Percentiles rank a stretch among this genome's conserved stretches.
phyloP scores from a whole-genome alignment of 2,888 invertebrate genomes.

The Epistrophe eligans region DNA sequence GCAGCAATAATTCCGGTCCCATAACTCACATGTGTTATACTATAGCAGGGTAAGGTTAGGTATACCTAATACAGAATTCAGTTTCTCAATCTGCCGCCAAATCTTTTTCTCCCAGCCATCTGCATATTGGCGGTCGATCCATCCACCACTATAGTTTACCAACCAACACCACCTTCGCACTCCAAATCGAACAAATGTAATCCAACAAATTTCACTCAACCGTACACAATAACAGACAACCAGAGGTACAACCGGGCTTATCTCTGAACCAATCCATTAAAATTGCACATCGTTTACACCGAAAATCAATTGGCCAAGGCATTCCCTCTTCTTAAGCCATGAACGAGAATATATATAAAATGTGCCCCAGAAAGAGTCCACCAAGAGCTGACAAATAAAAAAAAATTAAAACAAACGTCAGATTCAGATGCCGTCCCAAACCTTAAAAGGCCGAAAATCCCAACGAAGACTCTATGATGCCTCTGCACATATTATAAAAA shows the following conservation, averaged over 20 bases:
- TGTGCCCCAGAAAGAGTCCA: slow-evolving; percentile 24
- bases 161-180: slow-evolving; percentile 39
- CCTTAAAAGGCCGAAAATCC: slow-evolving; percentile 62
- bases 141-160: no score
- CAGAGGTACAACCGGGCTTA: slow-evolving; percentile 78
- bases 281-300: slow-evolving; percentile 84
- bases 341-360: slow-evolving; percentile 1
- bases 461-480: slow-evolving; percentile 57
- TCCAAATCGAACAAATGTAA: slow-evolving; percentile 72
- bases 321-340: slow-evolving; percentile 76
- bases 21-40: slow-evolving; percentile 52
- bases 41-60: no score
- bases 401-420: slow-evolving; percentile 39
- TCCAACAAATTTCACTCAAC: slow-evolving; percentile 76
- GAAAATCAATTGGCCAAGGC: slow-evolving; percentile 84
- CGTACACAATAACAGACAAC: slow-evolving; percentile 70
- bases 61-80: not conserved
- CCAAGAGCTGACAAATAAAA: slow-evolving; percentile 40
- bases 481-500: slow-evolving; percentile 19
- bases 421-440: slow-evolving; percentile 46
- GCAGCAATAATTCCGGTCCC: slow-evolving; percentile 52
- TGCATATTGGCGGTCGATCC: slow-evolving; percentile 35
- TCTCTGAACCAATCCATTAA: slow-evolving; percentile 83
- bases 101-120: slow-evolving; percentile 58
- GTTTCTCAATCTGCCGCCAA: slow-evolving; percentile 60